Percentiles rank a stretch among this genome's conserved stretches.
These are phyloP conservation scores for Eristalinus sepulchralis DNA, from an alignment of 2,888 invertebrate genomes.

Conservation along the genomic window DNA sequence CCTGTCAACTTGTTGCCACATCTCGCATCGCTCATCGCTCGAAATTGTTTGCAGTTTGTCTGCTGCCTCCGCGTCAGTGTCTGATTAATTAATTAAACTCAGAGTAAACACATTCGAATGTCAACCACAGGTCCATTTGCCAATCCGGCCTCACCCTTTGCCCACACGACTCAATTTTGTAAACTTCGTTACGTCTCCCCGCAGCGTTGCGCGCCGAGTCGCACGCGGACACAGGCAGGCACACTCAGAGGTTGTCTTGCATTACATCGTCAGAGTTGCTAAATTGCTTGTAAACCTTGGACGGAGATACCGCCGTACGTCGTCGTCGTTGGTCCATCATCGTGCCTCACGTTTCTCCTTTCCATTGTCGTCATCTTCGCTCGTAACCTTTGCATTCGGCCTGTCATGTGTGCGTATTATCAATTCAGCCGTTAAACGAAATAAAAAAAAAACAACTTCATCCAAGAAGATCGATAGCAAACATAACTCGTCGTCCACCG, in stretches of 20 bases:
- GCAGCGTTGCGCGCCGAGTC: neutral
- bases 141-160: slow-evolving; percentile 16
- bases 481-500: slow-evolving; percentile 46
- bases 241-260: neutral
- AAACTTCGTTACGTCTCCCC: neutral
- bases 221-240: neutral
- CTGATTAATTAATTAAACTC: slow-evolving; percentile 25
- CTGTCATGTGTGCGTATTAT: neutral
- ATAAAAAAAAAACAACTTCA: neutral
- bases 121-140: slow-evolving; percentile 44
- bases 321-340: neutral
- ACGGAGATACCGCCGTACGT: neutral
- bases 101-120: slow-evolving; percentile 52
- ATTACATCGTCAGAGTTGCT: neutral
- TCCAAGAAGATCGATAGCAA: slow-evolving; percentile 58
- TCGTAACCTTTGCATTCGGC: neutral
- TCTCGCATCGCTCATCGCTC: neutral
- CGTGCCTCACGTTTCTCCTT: neutral
- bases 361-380: neutral
- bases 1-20: neutral
- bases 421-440: neutral
- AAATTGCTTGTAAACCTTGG: neutral
- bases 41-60: neutral
- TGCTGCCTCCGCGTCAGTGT: neutral
- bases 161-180: neutral